Percentiles rank a stretch among this genome's conserved stretches.
These are phyloP conservation scores for Trileptium ribeirensis DNA, from an alignment of 2,888 invertebrate species.

Conservation along the genomic window DNA sequence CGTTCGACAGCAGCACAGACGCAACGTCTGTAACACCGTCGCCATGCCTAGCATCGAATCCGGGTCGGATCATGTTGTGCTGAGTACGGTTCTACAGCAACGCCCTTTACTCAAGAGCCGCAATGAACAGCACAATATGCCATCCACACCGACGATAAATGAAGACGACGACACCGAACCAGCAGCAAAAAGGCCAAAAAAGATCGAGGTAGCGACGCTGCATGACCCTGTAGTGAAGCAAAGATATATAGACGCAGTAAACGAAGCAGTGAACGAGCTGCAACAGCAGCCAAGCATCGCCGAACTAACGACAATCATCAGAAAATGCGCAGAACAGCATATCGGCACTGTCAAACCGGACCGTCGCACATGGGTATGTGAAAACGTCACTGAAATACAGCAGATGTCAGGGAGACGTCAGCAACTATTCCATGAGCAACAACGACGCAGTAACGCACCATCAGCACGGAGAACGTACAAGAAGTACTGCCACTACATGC, in stretches of 20 bases:
- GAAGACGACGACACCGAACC: too few relatives aligned
- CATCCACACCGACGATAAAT: too few relatives aligned
- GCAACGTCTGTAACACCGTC: neutral
- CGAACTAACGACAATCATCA: neutral
- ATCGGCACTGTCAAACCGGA: neutral
- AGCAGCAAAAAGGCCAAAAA: too few relatives aligned
- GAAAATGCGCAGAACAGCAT: neutral
- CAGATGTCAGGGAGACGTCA: neutral
- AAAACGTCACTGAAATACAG: neutral
- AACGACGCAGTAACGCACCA: too few relatives aligned
- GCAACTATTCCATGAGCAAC: too few relatives aligned
- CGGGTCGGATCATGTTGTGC: neutral
- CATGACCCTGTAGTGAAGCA: neutral
- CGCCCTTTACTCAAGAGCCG: too few relatives aligned
- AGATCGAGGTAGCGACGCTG: neutral
- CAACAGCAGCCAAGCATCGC: neutral
- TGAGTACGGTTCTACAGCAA: too few relatives aligned
- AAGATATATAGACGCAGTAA: neutral
- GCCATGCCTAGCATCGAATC: neutral
- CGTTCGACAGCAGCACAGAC: neutral
- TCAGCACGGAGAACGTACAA: too few relatives aligned
- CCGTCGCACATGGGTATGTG: neutral
- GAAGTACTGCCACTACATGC: too few relatives aligned
- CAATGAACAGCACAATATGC: too few relatives aligned
- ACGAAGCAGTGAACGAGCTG: neutral